A percentile compares a stretch with the other conserved stretches of the same genome.
These are phyloP conservation scores for Papilio machaon DNA, from an alignment of 1,140 invertebrate genomes.

Conservation along the genomic window DNA sequence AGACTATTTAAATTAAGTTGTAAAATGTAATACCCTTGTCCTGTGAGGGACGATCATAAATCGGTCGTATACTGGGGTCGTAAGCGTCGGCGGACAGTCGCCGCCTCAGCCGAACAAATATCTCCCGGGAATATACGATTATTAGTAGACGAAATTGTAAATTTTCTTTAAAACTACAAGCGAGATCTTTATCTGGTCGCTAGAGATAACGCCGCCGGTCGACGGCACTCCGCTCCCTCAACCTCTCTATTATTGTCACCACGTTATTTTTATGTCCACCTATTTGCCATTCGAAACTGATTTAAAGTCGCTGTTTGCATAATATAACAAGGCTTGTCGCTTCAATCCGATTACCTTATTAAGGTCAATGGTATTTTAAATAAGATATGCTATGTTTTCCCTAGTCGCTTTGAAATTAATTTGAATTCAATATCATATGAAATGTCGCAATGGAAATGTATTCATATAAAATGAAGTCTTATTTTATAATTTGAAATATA, in stretches of 20 bases:
- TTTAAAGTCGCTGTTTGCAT: slow-evolving; percentile 72
- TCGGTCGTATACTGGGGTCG: slow-evolving; percentile 67
- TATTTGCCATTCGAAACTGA: slow-evolving; percentile 71
- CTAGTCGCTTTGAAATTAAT: slow-evolving; percentile 7
- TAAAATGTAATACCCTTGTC: slow-evolving; percentile 66
- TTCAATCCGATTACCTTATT: slow-evolving; percentile 63
- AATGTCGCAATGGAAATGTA: slow-evolving; percentile 2
- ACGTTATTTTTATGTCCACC: slow-evolving; percentile 63
- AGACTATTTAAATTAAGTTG: slow-evolving; percentile 70
- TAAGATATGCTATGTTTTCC: slow-evolving; percentile 16
- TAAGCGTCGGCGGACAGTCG: slow-evolving; percentile 58
- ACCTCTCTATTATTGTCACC: slow-evolving; percentile 64
- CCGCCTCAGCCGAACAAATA: slow-evolving; percentile 52
- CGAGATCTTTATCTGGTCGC: slow-evolving; percentile 66
- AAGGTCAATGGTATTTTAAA: slow-evolving; percentile 41
- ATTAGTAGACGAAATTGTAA: slow-evolving; percentile 73
- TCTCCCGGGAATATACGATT: slow-evolving; percentile 70
- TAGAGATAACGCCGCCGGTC: slow-evolving; percentile 55
- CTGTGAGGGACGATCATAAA: slow-evolving; percentile 69
- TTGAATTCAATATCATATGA: slow-evolving; percentile 15
- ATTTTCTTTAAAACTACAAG: slow-evolving; percentile 70
- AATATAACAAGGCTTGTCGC: slow-evolving; percentile 71
- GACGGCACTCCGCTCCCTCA: slow-evolving; percentile 48
- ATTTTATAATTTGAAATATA: no score
- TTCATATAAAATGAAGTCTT: background rate